These are phyloP conservation scores for Heliconius himera DNA, from an alignment of 1,140 invertebrate genomes.

Conservation along the genomic window DNA sequence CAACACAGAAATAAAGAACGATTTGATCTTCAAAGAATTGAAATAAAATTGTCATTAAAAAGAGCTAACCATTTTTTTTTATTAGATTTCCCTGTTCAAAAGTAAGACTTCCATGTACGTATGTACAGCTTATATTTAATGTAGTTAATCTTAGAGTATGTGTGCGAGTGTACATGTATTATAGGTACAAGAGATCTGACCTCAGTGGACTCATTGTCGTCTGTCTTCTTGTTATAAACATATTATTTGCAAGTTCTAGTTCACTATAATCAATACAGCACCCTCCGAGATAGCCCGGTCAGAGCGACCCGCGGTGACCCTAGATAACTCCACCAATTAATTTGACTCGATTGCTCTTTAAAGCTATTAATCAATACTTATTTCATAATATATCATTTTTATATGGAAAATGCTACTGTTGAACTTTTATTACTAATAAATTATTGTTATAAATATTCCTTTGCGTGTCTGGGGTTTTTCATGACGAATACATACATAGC, in stretches of 20 bases:
- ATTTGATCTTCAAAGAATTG: too few species aligned
- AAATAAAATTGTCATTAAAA: too few species aligned
- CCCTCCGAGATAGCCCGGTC: background rate
- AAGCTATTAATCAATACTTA: background rate
- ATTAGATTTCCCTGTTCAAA: too few species aligned
- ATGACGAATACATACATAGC: background rate
- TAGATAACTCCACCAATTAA: background rate
- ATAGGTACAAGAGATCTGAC: background rate
- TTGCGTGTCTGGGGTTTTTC: too few species aligned
- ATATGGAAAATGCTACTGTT: background rate
- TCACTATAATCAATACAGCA: background rate
- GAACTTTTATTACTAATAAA: background rate
- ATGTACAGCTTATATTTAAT: too few species aligned
- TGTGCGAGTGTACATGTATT: background rate
- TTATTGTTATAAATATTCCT: too few species aligned
- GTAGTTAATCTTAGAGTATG: background rate
- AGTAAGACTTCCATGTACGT: too few species aligned
- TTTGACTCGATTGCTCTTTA: background rate
- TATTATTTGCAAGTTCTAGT: constrained; percentile 5
- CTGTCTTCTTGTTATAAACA: background rate
- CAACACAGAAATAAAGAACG: too few species aligned
- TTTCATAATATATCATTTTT: background rate
- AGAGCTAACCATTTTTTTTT: too few species aligned
- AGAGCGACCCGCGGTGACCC: background rate
- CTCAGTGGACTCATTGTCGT: background rate